These are phyloP conservation scores for Antrozous pallidus DNA, from an alignment of 2,797 vertebrate species.

Conservation along the genomic window DNA sequence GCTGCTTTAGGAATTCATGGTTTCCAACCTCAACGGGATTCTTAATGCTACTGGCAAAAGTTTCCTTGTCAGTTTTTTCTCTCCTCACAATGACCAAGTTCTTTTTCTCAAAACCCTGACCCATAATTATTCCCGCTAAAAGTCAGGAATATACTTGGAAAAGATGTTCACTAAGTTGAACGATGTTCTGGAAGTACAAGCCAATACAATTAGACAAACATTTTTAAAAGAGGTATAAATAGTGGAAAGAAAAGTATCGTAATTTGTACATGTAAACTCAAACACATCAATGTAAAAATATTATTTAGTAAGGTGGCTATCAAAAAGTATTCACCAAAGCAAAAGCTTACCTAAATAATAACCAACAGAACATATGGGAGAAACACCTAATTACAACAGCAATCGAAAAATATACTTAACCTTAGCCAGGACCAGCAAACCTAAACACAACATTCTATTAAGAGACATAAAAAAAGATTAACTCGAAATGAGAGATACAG, in stretches of 20 bases:
- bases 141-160: neutral
- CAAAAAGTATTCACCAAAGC: neutral
- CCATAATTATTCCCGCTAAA: neutral
- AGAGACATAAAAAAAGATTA: neutral
- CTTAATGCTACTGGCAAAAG: neutral
- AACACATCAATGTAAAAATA: neutral
- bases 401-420: neutral
- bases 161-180: neutral
- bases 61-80: neutral
- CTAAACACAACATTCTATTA: neutral
- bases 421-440: neutral
- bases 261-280: neutral
- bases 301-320: neutral
- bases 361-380: neutral
- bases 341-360: neutral
- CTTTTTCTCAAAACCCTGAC: neutral
- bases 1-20: neutral
- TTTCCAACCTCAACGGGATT: neutral
- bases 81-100: neutral
- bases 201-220: neutral
- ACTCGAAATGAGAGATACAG: neutral
- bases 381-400: neutral
- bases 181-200: neutral
- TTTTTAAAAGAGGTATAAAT: neutral
- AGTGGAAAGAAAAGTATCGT: neutral